Conservation (phyloP, 2,888 invertebrate genomes). For the Hirtodrosophila confusa region DNA sequence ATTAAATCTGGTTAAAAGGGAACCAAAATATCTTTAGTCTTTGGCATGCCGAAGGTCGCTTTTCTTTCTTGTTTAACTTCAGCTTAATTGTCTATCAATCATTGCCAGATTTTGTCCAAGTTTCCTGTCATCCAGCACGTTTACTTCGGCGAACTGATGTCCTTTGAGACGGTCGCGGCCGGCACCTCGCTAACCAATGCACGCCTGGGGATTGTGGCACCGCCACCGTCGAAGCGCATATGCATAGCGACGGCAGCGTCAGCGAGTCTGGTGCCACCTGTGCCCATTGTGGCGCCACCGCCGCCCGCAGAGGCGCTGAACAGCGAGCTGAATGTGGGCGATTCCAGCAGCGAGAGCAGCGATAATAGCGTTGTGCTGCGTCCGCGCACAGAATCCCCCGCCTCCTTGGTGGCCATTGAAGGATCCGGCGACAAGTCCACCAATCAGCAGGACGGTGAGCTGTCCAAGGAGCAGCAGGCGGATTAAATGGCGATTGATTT, state of each 20-base stretch:
- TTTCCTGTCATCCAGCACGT: constrained; percentile 98
- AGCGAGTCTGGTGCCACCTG: constrained; percentile 42
- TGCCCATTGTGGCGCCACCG: constrained; percentile 32
- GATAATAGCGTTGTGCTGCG: constrained; percentile 67
- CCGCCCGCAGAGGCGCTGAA: constrained; percentile 47
- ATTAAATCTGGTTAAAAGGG: too few relatives aligned
- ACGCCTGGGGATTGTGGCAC: constrained; percentile 77
- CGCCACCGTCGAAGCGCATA: constrained; percentile 72
- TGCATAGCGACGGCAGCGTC: constrained; percentile 49
- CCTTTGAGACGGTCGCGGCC: constrained; percentile 86
- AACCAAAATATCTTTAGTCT: too few relatives aligned
- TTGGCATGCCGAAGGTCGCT: too few relatives aligned
- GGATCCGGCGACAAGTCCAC: constrained; percentile 58
- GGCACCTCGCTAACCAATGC: constrained; percentile 77
- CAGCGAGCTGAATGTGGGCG: constrained; percentile 55
- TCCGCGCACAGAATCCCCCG: constrained; percentile 46
- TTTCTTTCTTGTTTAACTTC: too few relatives aligned
- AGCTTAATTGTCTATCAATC: too few relatives aligned
- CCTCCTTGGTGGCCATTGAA: constrained; percentile 35
- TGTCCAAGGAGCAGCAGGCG: constrained; percentile 37
- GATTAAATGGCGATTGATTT: constrained; percentile 20
- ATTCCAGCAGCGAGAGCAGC: constrained; percentile 73
- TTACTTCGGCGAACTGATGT: constrained; percentile 94
- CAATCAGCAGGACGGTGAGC: constrained; percentile 10
- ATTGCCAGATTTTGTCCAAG: constrained; percentile 90